Base-by-base conservation (phyloP, 1,140 invertebrate genomes). In the Caenorhabditis elegans region DNA sequence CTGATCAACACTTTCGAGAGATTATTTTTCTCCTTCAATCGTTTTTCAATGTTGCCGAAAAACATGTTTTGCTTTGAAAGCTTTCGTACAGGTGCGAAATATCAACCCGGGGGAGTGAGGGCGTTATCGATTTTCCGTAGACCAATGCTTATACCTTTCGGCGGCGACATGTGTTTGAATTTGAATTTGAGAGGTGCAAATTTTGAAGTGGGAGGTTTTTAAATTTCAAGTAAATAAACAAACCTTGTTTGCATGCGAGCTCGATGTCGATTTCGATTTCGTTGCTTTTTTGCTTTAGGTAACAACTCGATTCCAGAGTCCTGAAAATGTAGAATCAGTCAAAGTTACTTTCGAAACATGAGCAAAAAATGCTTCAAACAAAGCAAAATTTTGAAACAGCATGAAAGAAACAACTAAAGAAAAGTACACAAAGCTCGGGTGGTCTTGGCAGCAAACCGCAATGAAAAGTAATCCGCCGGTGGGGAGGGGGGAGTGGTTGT, bases 171-270 rank as follows among this genome's bases (percentile, higher is more conserved):
- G 19, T 70, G 60, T 70, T 65, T 39, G 13, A 70, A 5, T 43
- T 43, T 43, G 39, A 43, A 43, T 43, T 43, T 43, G 5, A 8
- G 39, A 15, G 39, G 39, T 43, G 15, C 39, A 15, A 43, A 15
- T 43, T 43, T 8, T 43, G 5, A 8, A 8, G 5, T 43, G 39
- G 5, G 5, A 8, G 15, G 15, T 8, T 43, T 43, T 43, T 8
- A 43, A 43, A 43, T 43, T 8, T 43, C 5, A 43, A 5, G 39
- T 15, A 15, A 43, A 43, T 43, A 65, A 36, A 8, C 60, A n/a
- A 70, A 70, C 60, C 60, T 70, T 70, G 60, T 70, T 70, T 70
- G 60, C 60, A 70, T 70, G 60, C 34, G 60, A 34, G 60, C 34
- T 70, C 34, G 60, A 70, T 39, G 60, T 10, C 60, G 60, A 43